Evolutionary conservation across 2,797 vertebrate species (phyloP), one percentile per base, ranked within the genome.

Genomic region (Emydoidea blandingii): DNA sequence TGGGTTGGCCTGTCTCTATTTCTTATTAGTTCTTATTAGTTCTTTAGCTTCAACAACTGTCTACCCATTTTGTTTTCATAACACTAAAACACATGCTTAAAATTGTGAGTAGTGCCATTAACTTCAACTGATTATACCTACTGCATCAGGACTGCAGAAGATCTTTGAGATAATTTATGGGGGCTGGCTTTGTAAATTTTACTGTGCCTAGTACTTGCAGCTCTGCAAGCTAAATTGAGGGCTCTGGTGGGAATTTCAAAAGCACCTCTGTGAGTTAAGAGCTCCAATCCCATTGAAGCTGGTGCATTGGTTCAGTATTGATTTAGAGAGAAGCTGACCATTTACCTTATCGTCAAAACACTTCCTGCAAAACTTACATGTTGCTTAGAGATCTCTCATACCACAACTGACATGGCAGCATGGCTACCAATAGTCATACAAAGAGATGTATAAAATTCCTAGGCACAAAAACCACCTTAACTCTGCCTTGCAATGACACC

Each of bases 181-280:
- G 68, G 19, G 34, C 21, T 57, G 49, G 41, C 74, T 96, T 94
- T 89, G 90, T 29, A 12, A 83, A 47, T 37, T 89, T 93, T 88
- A 34, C 47, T 14, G 59, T 53, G 50, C 31, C 80, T 89, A 92
- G 86, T 88, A 81, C 0, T 29, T 16, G 1, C 65, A 49, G n/a
- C 25, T 92, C 34, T 95, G 86, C 65, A 85, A 94, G 59, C 34
- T 11, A 11, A 85, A 76, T 19, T 92, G 90, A 92, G 59, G 44
- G 18, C 6, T 65, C 23, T 65, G 16, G 19, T 6, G 79, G 50
- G 56, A 88, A 5, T 86, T 88, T 54, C 31, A 72, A 86, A 72
- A 14, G 16, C 21, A 88, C 5, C 41, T 65, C 50, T 41, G 16
- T 47, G 79, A 80, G 31, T 52, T 76, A 47, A 72, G 31, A 12